Percentiles rank a stretch among this genome's conserved stretches.
These are phyloP conservation scores for Himantopus leucocephalus DNA, from an alignment of 2,113 vertebrate genomes.

Conservation along the genomic window DNA sequence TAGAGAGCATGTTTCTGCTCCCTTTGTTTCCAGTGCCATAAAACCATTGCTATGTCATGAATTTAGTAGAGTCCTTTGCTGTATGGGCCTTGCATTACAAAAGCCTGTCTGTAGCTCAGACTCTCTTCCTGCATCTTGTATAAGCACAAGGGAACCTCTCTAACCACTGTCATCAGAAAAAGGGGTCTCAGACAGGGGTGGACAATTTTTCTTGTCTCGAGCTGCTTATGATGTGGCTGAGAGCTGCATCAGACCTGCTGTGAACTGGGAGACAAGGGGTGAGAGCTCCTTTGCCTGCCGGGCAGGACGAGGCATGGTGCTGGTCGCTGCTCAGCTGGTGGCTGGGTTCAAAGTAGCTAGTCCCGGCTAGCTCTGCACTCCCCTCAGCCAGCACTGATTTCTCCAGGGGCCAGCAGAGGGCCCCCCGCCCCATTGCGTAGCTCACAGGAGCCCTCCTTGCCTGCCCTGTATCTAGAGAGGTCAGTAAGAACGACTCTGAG, in stretches of 20 bases:
- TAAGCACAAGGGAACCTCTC: neutral
- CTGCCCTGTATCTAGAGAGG: neutral
- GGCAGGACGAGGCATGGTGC: neutral
- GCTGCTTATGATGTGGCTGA: neutral
- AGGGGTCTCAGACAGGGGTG: neutral
- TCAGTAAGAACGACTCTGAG: neutral
- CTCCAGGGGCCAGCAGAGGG: neutral
- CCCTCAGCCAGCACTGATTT: neutral
- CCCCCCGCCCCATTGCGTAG: no score
- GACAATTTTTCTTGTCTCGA: neutral
- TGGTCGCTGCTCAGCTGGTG: neutral
- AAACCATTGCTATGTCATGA: constrained; percentile 44
- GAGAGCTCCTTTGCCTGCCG: neutral
- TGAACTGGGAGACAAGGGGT: neutral
- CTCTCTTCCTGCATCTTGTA: neutral
- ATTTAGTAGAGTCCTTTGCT: constrained; percentile 9
- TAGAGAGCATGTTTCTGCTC: neutral
- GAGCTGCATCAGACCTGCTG: neutral
- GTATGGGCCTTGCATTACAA: constrained; percentile 7
- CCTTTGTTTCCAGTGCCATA: constrained; percentile 30
- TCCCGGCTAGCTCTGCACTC: neutral
- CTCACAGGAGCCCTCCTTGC: neutral
- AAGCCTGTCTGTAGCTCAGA: constrained; percentile 1
- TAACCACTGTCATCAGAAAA: neutral
- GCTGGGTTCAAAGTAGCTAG: neutral